Conservation (phyloP, 2,797 vertebrate species). For the Eremophila alpestris region DNA sequence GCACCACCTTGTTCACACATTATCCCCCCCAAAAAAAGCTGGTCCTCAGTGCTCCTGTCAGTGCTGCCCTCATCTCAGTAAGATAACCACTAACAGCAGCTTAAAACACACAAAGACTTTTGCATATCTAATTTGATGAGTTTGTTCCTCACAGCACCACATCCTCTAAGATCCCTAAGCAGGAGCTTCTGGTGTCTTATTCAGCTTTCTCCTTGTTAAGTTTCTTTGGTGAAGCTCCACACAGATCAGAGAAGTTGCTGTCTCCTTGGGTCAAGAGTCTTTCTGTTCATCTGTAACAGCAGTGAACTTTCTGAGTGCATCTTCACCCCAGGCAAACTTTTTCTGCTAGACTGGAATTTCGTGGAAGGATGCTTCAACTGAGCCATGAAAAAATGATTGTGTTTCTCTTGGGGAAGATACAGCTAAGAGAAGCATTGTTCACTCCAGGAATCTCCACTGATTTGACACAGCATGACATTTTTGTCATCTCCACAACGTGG, state of each 20-base stretch:
- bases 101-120: not conserved
- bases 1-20: not conserved
- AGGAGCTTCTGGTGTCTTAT: not conserved
- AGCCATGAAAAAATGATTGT: conserved; percentile 27
- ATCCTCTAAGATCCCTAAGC: not conserved
- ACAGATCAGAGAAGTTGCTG: not conserved
- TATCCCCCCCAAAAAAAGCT: conserved; percentile 27
- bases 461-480: conserved; percentile 19
- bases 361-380: conserved; percentile 4
- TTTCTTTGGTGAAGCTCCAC: not conserved
- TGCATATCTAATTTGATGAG: not conserved
- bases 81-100: conserved; percentile 58
- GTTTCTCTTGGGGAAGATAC: not conserved
- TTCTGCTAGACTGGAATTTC: conserved; percentile 31
- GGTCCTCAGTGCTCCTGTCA: not conserved
- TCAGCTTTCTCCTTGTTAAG: not conserved
- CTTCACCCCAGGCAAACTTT: conserved; percentile 25
- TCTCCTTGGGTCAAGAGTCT: not conserved
- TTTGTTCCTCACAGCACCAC: not conserved
- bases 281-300: conserved; percentile 8
- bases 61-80: not conserved
- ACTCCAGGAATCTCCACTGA: not conserved
- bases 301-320: not conserved
- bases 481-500: not conserved
- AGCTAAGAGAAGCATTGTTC: not conserved